phyloP scores from a whole-genome alignment of 2,888 invertebrate species.

The Cabera pusaria region DNA sequence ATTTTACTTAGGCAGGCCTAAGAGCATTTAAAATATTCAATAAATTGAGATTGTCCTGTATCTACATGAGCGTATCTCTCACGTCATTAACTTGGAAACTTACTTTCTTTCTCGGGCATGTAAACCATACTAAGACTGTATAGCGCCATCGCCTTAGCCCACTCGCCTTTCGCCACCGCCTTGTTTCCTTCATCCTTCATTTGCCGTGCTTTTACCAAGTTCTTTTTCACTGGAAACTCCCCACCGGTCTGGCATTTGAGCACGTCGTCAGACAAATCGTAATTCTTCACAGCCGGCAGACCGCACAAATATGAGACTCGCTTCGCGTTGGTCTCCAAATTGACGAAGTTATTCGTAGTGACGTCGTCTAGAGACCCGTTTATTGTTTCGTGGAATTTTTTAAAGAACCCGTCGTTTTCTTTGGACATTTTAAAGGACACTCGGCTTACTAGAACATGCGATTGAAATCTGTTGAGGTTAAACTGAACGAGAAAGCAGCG shows the following conservation, averaged over 20 bases:
- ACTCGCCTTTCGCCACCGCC: constrained; percentile 88
- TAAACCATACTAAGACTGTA: constrained; percentile 88
- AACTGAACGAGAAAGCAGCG: constrained; percentile 51
- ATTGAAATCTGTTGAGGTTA: constrained; percentile 50
- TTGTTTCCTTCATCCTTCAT: constrained; percentile 89
- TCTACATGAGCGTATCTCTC: no score
- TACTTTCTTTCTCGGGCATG: constrained; percentile 87
- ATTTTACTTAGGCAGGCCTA: no score
- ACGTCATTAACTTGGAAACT: constrained; percentile 52
- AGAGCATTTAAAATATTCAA: no score
- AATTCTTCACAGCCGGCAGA: constrained; percentile 76
- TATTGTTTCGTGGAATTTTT: constrained; percentile 85
- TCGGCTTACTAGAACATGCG: constrained; percentile 25
- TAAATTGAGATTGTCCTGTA: no score
- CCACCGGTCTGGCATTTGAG: constrained; percentile 59
- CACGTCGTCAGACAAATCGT: constrained; percentile 70
- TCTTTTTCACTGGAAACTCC: constrained; percentile 77
- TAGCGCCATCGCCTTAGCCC: constrained; percentile 85
- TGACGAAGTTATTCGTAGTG: constrained; percentile 85
- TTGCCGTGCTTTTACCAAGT: constrained; percentile 82
- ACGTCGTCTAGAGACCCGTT: constrained; percentile 80
- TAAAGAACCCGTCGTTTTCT: constrained; percentile 81
- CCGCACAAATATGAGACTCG: constrained; percentile 85
- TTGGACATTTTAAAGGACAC: constrained; percentile 53
- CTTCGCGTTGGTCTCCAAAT: constrained; percentile 85